Percentiles rank a stretch among this genome's conserved stretches.
Evolutionary conservation across 2,888 invertebrate species (phyloP).

Genomic region (Drosophila gaucha): DNA sequence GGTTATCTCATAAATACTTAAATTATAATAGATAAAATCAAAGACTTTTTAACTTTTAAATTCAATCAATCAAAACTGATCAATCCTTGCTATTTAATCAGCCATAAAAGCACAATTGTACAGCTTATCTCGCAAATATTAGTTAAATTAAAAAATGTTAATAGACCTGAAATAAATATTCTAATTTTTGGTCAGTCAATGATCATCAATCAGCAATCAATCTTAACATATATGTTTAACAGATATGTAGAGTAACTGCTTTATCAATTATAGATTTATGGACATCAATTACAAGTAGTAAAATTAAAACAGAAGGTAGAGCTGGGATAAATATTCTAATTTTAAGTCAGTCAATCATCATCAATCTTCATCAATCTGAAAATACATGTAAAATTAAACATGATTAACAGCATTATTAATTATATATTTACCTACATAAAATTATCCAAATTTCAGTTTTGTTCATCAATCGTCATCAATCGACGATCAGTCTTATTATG

Average conservation of each 20-base stretch:
- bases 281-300: too few species aligned
- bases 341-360: neutral
- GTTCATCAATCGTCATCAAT: slow-evolving; percentile 1
- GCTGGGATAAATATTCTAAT: neutral
- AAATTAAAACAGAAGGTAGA: too few species aligned
- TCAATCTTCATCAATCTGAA: neutral
- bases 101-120: too few species aligned
- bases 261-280: neutral
- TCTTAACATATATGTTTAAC: too few species aligned
- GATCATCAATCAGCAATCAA: neutral
- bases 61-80: too few species aligned
- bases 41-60: too few species aligned
- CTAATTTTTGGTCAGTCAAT: neutral
- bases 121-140: too few species aligned
- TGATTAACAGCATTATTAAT: neutral
- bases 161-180: neutral
- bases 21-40: rapidly evolving
- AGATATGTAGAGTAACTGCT: neutral
- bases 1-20: too few species aligned
- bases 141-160: too few species aligned
- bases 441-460: too few species aligned
- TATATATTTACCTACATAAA: neutral
- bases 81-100: too few species aligned
- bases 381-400: too few species aligned
- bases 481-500: neutral